Evolutionary conservation across 1,140 invertebrate species (phyloP).

Genomic region (Tetramorium simillimum): DNA sequence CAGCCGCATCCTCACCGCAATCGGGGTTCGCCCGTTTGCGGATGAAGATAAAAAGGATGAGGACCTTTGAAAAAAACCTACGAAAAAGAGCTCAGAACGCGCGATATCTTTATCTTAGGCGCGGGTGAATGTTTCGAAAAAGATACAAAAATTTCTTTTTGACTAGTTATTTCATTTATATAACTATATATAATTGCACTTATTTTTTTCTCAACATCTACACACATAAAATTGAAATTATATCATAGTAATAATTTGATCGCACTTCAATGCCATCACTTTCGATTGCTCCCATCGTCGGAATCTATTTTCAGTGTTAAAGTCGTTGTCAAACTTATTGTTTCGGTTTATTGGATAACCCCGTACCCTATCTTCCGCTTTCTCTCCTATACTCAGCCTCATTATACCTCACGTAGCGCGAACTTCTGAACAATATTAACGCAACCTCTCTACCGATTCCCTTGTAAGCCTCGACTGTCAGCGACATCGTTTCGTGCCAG

Average conservation of each 20-base stretch:
- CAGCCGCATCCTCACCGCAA: neutral
- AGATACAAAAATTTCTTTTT: neutral
- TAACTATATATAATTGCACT: neutral
- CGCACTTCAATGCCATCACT: neutral
- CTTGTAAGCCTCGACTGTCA: conserved; percentile 72
- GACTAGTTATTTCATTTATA: conserved; percentile 3
- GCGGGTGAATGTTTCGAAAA: neutral
- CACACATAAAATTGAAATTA: neutral
- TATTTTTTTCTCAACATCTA: neutral
- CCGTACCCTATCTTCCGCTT: conserved; percentile 31
- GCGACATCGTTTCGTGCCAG: conserved; percentile 73
- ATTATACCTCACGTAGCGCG: conserved; percentile 61
- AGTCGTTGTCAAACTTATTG: conserved; percentile 63
- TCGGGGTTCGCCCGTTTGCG: conserved; percentile 7
- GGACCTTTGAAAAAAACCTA: neutral
- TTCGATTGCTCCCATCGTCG: conserved; percentile 20
- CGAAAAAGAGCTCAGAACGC: neutral
- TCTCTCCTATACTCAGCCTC: conserved; percentile 38
- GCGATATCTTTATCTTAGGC: neutral
- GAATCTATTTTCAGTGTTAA: conserved; percentile 37
- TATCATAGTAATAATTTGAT: neutral
- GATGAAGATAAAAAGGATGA: conserved; percentile 30
- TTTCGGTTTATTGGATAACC: conserved; percentile 63
- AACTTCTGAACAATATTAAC: conserved; percentile 75
- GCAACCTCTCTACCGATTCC: conserved; percentile 67